Percentiles rank a stretch among this genome's conserved stretches.
phyloP scores from a whole-genome alignment of 2,797 vertebrate genomes.

The Anabacerthia variegaticeps region DNA sequence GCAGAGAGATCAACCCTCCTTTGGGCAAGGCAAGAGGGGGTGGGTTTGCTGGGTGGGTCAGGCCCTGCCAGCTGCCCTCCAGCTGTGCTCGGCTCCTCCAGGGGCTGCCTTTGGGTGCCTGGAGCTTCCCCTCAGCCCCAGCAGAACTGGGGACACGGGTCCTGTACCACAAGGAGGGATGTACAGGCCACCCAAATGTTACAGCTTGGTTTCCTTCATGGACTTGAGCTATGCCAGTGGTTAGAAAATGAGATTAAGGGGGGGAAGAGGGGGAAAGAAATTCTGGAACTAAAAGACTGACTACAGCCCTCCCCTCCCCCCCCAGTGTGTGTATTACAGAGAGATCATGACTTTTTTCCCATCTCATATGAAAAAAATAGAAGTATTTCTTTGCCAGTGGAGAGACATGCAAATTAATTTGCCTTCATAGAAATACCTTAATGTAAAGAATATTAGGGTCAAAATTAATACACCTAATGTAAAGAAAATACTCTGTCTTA shows the following conservation, averaged over 20 bases:
- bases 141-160: background rate
- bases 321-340: background rate
- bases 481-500: background rate
- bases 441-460: background rate
- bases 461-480: background rate
- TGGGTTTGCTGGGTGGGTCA: background rate
- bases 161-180: background rate
- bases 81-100: background rate
- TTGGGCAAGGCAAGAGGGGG: background rate
- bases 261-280: background rate
- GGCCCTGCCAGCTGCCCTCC: background rate
- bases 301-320: background rate
- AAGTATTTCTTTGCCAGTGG: background rate
- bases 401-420: background rate
- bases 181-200: background rate
- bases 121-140: background rate
- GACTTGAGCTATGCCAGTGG: background rate
- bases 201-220: background rate
- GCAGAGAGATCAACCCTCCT: background rate
- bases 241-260: background rate
- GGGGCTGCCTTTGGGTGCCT: background rate
- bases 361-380: background rate
- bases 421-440: background rate
- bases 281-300: background rate
- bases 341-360: background rate